Conservation (phyloP, 2,797 vertebrate species). For the Bryconaethiops microstoma region DNA sequence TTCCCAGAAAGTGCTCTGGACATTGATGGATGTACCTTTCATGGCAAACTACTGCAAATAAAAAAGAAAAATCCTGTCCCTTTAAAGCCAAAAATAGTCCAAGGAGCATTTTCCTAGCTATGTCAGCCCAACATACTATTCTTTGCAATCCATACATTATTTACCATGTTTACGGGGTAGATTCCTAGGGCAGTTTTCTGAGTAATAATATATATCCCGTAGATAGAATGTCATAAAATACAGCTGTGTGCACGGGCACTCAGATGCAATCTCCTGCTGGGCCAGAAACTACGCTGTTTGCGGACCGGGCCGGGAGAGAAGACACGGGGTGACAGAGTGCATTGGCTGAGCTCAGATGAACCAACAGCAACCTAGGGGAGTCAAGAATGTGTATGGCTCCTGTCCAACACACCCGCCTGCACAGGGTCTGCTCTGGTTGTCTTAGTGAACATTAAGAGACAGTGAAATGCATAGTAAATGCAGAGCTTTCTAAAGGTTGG, state of each 20-base stretch:
- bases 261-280: conserved; percentile 49
- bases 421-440: conserved; percentile 74
- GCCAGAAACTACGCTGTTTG: conserved; percentile 56
- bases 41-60: not conserved
- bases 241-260: conserved; percentile 55
- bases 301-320: conserved; percentile 49
- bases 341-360: conserved; percentile 81
- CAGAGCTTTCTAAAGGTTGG: conserved; percentile 46
- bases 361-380: conserved; percentile 80
- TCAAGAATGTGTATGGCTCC: conserved; percentile 79
- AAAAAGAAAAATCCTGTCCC: not conserved
- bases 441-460: conserved; percentile 75
- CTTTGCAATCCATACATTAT: conserved; percentile 1
- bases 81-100: not conserved
- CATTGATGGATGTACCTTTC: not conserved
- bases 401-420: conserved; percentile 77
- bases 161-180: conserved; percentile 6
- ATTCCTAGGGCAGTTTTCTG: conserved; percentile 27
- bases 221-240: conserved; percentile 45
- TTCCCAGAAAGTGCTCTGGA: not conserved
- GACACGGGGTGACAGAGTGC: conserved; percentile 80
- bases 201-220: conserved; percentile 27
- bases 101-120: not conserved
- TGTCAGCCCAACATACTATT: not conserved
- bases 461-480: conserved; percentile 62